Base-by-base conservation (phyloP, 2,113 vertebrate genomes). In the Euleptes europaea region DNA sequence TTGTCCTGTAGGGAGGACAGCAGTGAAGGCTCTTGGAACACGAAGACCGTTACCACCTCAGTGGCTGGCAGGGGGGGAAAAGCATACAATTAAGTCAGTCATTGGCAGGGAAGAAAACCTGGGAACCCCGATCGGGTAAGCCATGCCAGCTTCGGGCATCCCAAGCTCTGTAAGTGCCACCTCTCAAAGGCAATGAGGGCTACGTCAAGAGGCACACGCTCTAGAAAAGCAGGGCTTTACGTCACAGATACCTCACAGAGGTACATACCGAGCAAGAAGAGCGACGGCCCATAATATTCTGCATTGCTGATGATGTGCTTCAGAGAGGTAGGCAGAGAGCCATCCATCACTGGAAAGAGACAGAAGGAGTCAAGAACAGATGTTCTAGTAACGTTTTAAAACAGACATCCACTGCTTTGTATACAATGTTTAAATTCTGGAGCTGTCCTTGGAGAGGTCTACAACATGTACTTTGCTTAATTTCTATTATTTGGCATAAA, bases 231-330 rank as follows among this genome's bases (percentile, higher is more conserved):
- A 73, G 15, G 51, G 17, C 3, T 42, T 5, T 28, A 19, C 44
- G 21, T 17, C 44, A 21, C 15, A 9, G 15, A n/a, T 40, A 23
- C 33, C 69, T 35, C 11, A 9, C 63, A 54, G 5, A 33, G 15
- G 23, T 10, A 89, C 97, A 97, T 91, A 99, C 98, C 98, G 71
- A 99, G 92, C 77, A 99, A 97, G 89, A 99, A 99, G 72, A 99
- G 97, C 78, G 98, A 99, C 70, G 98, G 98, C 84, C 98, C 98
- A 89, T 99, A 99, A 91, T 99, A 99, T 94, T 99, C 98, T 51
- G 98, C 98, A 94, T 99, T 99, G 95, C 98, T 98, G 95, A 98
- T 99, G 93, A 99, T 98, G 96, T 99, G 98, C 92, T 99, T 99
- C 86, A 99, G 96, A 91, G 98, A 99, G 97, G 98, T 98, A 97